These are phyloP conservation scores for Aurelia aurita DNA, from an alignment of 30 jellyfish, hydroid and myxozoan genomes.

Conservation along the genomic window DNA sequence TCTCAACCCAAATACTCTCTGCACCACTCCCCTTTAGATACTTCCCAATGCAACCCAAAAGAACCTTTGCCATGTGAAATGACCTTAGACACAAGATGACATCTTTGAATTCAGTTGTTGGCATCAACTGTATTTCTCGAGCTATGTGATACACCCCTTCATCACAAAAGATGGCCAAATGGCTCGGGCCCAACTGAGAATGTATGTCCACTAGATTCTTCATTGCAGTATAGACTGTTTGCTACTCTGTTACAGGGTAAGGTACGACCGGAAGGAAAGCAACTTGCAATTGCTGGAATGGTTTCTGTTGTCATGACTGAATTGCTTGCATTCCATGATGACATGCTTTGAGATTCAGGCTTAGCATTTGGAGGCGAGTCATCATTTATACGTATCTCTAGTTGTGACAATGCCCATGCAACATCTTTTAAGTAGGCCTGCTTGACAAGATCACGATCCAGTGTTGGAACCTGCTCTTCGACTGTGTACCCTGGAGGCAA, in stretches of 20 bases:
- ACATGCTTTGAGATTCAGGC: constrained; percentile 23
- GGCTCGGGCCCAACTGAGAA: constrained; percentile 6
- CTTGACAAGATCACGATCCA: too few species aligned
- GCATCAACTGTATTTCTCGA: too few species aligned
- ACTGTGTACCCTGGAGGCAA: too few species aligned
- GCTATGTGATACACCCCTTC: too few species aligned
- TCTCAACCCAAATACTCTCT: too few species aligned
- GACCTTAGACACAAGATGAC: too few species aligned
- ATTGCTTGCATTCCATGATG: constrained; percentile 25
- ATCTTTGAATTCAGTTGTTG: too few species aligned
- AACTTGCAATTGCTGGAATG: constrained; percentile 8
- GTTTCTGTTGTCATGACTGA: constrained; percentile 14
- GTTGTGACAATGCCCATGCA: constrained; percentile 11
- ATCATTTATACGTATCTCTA: constrained; percentile 19
- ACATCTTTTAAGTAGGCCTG: too few species aligned
- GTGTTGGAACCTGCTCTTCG: too few species aligned
- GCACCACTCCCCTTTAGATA: too few species aligned
- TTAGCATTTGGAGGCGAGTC: constrained; percentile 12
- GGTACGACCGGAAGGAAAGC: constrained; percentile 46
- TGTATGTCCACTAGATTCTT: constrained; percentile 11
- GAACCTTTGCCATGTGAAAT: too few species aligned
- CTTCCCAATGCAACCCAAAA: too few species aligned
- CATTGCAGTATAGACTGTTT: constrained; percentile 55
- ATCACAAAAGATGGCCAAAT: constrained; percentile 13
- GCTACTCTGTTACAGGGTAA: constrained; percentile 59